Conservation (phyloP, 2,113 vertebrate genomes). For the Carassius gibelio region DNA sequence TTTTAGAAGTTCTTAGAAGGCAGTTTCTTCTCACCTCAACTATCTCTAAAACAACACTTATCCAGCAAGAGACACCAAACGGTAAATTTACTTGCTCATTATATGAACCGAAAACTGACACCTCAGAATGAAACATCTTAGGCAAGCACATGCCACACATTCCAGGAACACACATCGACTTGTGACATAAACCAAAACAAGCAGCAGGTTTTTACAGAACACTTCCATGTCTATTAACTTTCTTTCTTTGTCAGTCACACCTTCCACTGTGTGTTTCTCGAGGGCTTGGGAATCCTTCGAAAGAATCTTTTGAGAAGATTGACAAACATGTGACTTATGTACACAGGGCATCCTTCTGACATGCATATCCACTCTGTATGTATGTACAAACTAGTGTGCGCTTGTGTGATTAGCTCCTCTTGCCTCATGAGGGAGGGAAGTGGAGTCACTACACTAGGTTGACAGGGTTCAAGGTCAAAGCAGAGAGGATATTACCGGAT, state of each 20-base stretch:
- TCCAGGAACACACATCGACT: slow-evolving; percentile 44
- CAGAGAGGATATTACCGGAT: slow-evolving; percentile 66
- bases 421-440: not conserved
- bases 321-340: not conserved
- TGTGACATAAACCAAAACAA: slow-evolving; percentile 53
- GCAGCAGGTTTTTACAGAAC: not conserved
- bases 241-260: not conserved
- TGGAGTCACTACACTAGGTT: slow-evolving; percentile 58
- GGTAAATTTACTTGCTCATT: slow-evolving; percentile 15
- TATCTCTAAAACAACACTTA: slow-evolving; percentile 12
- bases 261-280: not conserved
- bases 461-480: slow-evolving; percentile 66
- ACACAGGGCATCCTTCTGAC: slow-evolving; percentile 11
- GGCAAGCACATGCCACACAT: slow-evolving; percentile 39
- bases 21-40: slow-evolving; percentile 11
- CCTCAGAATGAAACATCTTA: slow-evolving; percentile 36
- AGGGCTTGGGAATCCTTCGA: not conserved
- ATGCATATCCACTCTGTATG: not conserved
- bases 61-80: not conserved
- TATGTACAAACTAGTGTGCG: not conserved
- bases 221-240: not conserved
- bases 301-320: not conserved
- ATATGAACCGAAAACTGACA: slow-evolving; percentile 40
- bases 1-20: slow-evolving; percentile 21
- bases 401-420: slow-evolving; percentile 47